Conservation (phyloP, 2,797 vertebrate genomes). For the Fratercula arctica region DNA sequence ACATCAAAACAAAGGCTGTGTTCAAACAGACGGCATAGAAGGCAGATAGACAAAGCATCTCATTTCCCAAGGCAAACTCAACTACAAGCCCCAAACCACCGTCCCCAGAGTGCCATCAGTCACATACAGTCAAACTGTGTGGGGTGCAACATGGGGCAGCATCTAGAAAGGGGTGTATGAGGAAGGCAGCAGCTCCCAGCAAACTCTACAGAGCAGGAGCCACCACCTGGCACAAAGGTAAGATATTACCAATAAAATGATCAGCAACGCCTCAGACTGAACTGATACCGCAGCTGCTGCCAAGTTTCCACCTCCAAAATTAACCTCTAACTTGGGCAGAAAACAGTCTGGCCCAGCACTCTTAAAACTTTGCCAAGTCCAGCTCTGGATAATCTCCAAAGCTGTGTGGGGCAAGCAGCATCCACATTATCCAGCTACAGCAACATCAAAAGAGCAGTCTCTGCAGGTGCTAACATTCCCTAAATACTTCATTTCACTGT, state of each 20-base stretch:
- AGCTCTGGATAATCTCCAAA: neutral
- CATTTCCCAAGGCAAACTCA: rapidly evolving
- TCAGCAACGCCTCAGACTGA: neutral
- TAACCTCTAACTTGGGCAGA: neutral
- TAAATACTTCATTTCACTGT: neutral
- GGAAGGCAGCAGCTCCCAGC: neutral
- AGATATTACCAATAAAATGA: neutral
- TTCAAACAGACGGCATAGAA: neutral
- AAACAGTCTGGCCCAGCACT: neutral
- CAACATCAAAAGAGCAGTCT: neutral
- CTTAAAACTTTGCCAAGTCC: rapidly evolving
- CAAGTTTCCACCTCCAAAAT: neutral
- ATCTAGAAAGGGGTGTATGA: neutral
- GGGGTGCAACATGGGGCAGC: rapidly evolving
- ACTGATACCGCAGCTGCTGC: rapidly evolving
- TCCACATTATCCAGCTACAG: neutral
- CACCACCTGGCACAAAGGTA: neutral
- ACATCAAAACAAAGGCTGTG: neutral
- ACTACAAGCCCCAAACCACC: rapidly evolving
- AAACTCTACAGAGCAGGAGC: rapidly evolving
- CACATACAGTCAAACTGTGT: rapidly evolving
- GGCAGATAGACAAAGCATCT: neutral
- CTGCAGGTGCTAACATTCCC: neutral
- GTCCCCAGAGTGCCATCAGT: neutral
- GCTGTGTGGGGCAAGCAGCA: neutral